Evolutionary conservation across 2,888 invertebrate species (phyloP).

Genomic region (Drosophila kanekoi): DNA sequence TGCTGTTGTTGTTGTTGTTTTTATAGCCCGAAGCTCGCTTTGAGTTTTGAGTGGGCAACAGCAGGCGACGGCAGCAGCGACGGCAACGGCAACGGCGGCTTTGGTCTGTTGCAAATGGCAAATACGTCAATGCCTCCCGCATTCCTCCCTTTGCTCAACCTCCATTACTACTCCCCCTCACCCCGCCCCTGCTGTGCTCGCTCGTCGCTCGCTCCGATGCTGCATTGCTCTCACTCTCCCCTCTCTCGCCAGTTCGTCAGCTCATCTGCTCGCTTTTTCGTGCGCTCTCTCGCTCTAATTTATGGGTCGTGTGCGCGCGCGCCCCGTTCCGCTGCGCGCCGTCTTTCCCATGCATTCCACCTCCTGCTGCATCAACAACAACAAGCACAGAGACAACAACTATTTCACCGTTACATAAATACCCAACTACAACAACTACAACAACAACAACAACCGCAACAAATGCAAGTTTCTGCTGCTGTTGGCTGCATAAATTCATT

Average conservation of each 20-base stretch:
- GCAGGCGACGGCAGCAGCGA: slow-evolving; percentile 14
- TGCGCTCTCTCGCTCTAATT: slow-evolving; percentile 65
- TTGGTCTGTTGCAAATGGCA: slow-evolving; percentile 67
- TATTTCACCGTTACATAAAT: slow-evolving; percentile 75
- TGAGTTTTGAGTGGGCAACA: slow-evolving; percentile 42
- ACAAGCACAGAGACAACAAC: slow-evolving; percentile 31
- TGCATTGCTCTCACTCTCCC: slow-evolving; percentile 33
- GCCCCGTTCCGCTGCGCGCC: slow-evolving; percentile 61
- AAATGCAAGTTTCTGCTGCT: slow-evolving; percentile 45
- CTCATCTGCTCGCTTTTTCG: slow-evolving; percentile 26
- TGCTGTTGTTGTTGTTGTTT: slow-evolving; percentile 34
- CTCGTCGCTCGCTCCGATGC: slow-evolving; percentile 18
- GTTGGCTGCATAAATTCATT: slow-evolving; percentile 74
- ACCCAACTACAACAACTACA: slow-evolving; percentile 57
- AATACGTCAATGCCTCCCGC: slow-evolving; percentile 68
- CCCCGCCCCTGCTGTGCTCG: not conserved
- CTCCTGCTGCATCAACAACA: slow-evolving; percentile 41
- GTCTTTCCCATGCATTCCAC: slow-evolving; percentile 59
- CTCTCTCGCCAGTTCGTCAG: slow-evolving; percentile 21
- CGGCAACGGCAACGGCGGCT: slow-evolving; percentile 19
- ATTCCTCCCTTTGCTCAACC: slow-evolving; percentile 9
- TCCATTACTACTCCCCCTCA: not conserved
- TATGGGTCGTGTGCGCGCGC: slow-evolving; percentile 69
- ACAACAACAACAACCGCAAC: slow-evolving; percentile 38
- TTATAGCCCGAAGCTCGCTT: slow-evolving; percentile 56